Conservation (phyloP, 2,797 vertebrate species). For the Morelia viridis region DNA sequence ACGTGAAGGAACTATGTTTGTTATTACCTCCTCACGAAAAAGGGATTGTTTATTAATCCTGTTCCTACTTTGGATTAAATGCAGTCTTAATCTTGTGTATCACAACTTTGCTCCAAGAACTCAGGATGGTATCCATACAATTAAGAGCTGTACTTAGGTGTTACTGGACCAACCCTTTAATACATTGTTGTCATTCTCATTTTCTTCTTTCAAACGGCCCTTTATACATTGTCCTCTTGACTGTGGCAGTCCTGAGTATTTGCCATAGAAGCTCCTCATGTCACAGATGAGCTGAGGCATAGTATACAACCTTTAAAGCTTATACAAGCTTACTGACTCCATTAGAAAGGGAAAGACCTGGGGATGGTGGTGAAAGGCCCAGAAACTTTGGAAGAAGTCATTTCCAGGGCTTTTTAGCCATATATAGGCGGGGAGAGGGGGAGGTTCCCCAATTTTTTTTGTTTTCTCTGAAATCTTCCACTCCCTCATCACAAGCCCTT, state of each 20-base stretch:
- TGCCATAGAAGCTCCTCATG: background rate
- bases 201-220: background rate
- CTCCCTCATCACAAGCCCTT: background rate
- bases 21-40: background rate
- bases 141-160: background rate
- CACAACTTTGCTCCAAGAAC: background rate
- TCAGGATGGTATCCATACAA: background rate
- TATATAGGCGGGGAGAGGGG: background rate
- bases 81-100: background rate
- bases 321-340: background rate
- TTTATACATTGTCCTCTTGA: background rate
- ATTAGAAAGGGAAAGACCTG: background rate
- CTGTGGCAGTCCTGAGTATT: background rate
- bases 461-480: background rate
- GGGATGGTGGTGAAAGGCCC: background rate
- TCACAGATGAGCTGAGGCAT: background rate
- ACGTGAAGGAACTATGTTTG: background rate
- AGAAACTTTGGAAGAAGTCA: background rate
- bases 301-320: background rate
- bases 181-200: background rate
- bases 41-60: background rate
- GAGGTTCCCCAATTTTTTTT: background rate
- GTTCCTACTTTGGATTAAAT: background rate
- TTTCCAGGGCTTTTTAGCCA: background rate
- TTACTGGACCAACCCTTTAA: background rate